These are phyloP conservation scores for Bombus difficillimus DNA, from an alignment of 1,140 invertebrate species.

Conservation along the genomic window DNA sequence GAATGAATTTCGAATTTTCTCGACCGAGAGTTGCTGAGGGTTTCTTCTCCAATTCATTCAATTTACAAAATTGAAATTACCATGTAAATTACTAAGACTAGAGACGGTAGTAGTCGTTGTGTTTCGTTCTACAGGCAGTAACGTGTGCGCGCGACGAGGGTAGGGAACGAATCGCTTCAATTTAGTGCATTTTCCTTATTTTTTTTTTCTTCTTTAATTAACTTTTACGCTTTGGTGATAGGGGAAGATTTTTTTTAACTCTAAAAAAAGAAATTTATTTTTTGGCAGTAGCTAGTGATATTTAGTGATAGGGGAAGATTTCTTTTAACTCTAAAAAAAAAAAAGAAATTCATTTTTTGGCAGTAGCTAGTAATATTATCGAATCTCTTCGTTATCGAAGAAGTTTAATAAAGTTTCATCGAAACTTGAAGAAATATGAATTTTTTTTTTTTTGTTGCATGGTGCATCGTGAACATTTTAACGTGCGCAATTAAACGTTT, in stretches of 20 bases:
- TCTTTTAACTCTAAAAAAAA: background rate
- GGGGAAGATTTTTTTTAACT: background rate
- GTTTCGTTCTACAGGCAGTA: conserved; percentile 69
- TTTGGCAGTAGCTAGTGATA: background rate
- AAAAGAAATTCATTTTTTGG: background rate
- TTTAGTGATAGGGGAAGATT: background rate
- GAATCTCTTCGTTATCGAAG: background rate
- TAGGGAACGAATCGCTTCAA: background rate
- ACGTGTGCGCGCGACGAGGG: conserved; percentile 49
- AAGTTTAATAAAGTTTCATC: background rate
- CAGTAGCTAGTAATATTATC: background rate
- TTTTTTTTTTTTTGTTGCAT: background rate
- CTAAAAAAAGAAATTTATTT: background rate
- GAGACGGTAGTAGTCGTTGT: conserved; percentile 77
- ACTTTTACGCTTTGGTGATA: background rate
- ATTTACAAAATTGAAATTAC: conserved; percentile 65
- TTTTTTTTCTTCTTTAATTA: background rate
- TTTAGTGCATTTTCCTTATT: background rate
- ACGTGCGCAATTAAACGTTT: background rate
- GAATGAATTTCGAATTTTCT: background rate
- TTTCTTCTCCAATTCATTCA: background rate
- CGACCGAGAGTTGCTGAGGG: background rate
- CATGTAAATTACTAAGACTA: conserved; percentile 67
- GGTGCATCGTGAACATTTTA: background rate
- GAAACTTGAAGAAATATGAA: background rate